Base-by-base conservation (phyloP, 2,797 vertebrate species). In the Florisuga fusca region DNA sequence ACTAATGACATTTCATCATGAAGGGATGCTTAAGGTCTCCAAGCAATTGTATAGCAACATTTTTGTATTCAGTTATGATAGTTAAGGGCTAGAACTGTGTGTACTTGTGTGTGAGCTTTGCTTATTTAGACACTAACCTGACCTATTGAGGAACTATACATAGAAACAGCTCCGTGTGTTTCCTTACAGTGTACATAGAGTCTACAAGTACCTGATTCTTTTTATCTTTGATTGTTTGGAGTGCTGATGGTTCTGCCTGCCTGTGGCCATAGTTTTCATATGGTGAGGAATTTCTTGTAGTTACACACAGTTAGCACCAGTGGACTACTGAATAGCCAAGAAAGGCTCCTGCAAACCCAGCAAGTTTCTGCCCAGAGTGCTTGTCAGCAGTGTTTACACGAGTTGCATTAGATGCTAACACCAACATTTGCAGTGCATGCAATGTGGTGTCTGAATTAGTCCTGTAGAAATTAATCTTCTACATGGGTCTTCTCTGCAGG, bases 21-120 rank as follows among this genome's bases (percentile, higher is more conserved):
- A 51, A 51, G 54, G 33, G 41, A 64, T 23, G 55, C 27, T 45
- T 67, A 31, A 58, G 14, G n/a, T 84, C n/a, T 74, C 36, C 53
- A 34, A 68, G 43, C 0, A 0, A 64, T 23, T 63, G 23, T 21
- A 12, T 38, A 67, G 51, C 58, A 53, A 34, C 10, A 7, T 4
- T 51, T 88, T 63, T 78, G 20, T 55, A 21, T 90, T 76, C 41
- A 25, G 31, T 64, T 64, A 43, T 17, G 61, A 26, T 10, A 66
- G 41, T 75, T 76, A 84, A 76, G 63, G n/a, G 57, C 71, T 66
- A 67, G 54, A 81, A 43, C 61, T 51, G 8, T 11, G 6, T 38
- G 21, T 67, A 43, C 34, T 48, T 66, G 20, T 34, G 9, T 26
- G 14, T 57, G 25, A 69, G 22, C 46, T 80, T 90, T 66, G 33